Conservation (phyloP, 2,888 invertebrate species). For the Apantesis nais region DNA sequence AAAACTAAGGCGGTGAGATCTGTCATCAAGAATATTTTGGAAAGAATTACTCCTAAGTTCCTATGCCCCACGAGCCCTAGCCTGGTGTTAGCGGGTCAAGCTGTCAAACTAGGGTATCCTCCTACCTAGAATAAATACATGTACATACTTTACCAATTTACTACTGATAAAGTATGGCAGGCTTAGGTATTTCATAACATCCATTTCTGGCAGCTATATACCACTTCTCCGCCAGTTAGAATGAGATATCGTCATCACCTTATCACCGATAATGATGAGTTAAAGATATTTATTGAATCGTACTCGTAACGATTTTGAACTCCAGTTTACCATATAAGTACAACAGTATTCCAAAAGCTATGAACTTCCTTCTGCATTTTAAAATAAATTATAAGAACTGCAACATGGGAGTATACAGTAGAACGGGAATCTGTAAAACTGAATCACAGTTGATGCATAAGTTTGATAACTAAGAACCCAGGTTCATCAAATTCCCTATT, state of each 20-base stretch:
- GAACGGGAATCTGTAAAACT: constrained; percentile 16
- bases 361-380: constrained; percentile 16
- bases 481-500: neutral
- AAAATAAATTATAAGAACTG: constrained; percentile 11
- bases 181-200: neutral
- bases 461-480: neutral
- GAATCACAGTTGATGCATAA: neutral
- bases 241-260: neutral
- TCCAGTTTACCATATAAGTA: neutral
- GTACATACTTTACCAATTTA: too few species aligned
- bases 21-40: too few species aligned
- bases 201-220: neutral
- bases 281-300: constrained; percentile 1
- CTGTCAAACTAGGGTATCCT: too few species aligned
- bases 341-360: neutral
- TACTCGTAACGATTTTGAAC: neutral
- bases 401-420: constrained; percentile 22
- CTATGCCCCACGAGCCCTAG: too few species aligned
- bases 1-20: too few species aligned
- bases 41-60: too few species aligned
- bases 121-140: too few species aligned
- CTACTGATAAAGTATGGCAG: too few species aligned
- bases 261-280: neutral
- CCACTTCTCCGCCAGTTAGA: neutral
- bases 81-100: too few species aligned